Base-by-base conservation (phyloP, 2,113 vertebrate species). In the Pseudorectes ferrugineus region DNA sequence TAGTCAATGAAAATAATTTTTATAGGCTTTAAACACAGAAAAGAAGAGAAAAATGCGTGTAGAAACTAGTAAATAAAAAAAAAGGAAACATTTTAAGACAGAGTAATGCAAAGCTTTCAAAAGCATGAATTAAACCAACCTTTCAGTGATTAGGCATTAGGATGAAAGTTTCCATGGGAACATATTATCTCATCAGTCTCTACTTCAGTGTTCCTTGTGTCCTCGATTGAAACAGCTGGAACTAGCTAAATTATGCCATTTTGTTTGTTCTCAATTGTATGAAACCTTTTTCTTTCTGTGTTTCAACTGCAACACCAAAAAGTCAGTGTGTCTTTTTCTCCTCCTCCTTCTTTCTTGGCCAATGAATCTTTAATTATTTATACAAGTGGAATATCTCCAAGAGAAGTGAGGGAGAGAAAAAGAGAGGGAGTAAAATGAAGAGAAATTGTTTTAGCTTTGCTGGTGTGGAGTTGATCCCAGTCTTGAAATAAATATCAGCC, bases 401-500 rank as follows among this genome's bases (percentile, higher is more conserved):
- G 42, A 89, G 66, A 89, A 94, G 46, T 51, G 80, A 86, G 54
- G 6, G 58, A 79, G 43, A 77, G 42, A 57, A 83, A 78, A 61
- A 68, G 11, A 9, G 48, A 89, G 31, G 10, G 61, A 91, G 18
- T 63, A 78, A 95, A 95, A 91, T 78, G 29, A 57, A 65, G 48
- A 89, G 4, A 87, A 91, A 92, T 59, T 77, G 33, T 72, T 93
- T 88, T 90, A 86, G 94, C 75, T 88, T 95, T 78, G 24, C 85
- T 94, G 71, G 10, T 92, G 88, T 96, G 88, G 93, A 92, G 82
- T 63, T 95, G 97, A 95, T 97, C 79, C 92, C 95, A 88, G 95
- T 85, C 78, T 87, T 83, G 85, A 96, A 96, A 97, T 95, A 97
- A 96, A 97, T 97, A 97, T 95, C 97, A 97, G 72, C 93, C 70